phyloP scores from a whole-genome alignment of 2,888 invertebrate genomes.

The Leptarthrus brevirostris region DNA sequence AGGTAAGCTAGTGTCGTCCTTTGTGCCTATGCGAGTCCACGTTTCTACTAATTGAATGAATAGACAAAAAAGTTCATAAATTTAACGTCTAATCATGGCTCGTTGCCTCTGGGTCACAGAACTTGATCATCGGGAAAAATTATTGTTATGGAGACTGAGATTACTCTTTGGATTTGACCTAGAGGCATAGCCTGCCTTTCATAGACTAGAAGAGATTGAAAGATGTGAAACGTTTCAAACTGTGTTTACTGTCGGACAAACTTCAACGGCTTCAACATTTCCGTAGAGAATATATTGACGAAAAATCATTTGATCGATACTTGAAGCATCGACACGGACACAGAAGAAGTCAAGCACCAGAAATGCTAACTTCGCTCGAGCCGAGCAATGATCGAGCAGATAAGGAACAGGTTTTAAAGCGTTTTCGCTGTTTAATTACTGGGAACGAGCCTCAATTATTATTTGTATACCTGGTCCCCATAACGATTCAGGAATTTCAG shows the following conservation, averaged over 20 bases:
- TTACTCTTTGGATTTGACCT: constrained; percentile 2
- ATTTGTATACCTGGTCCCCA: neutral
- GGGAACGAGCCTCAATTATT: constrained; percentile 29
- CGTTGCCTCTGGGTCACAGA: constrained; percentile 29
- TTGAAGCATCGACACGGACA: neutral
- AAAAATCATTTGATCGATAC: constrained; percentile 33
- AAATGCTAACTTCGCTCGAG: too few relatives aligned
- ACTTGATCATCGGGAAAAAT: constrained; percentile 32
- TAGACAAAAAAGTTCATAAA: constrained; percentile 53
- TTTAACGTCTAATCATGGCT: constrained; percentile 49
- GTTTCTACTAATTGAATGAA: constrained; percentile 49
- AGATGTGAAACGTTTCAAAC: neutral
- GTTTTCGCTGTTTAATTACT: constrained; percentile 42
- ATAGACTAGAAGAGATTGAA: neutral
- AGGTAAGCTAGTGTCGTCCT: constrained; percentile 10
- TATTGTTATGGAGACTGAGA: neutral
- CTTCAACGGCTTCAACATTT: neutral
- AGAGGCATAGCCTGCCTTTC: neutral
- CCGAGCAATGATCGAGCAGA: constrained; percentile 35
- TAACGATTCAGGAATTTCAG: constrained; percentile 28
- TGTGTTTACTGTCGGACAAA: too few relatives aligned
- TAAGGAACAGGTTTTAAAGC: constrained; percentile 31
- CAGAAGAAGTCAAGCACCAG: neutral
- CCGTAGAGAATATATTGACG: neutral
- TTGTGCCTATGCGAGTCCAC: neutral